Conservation (phyloP, 1,140 invertebrate genomes). For the Ceratina calcarata region DNA sequence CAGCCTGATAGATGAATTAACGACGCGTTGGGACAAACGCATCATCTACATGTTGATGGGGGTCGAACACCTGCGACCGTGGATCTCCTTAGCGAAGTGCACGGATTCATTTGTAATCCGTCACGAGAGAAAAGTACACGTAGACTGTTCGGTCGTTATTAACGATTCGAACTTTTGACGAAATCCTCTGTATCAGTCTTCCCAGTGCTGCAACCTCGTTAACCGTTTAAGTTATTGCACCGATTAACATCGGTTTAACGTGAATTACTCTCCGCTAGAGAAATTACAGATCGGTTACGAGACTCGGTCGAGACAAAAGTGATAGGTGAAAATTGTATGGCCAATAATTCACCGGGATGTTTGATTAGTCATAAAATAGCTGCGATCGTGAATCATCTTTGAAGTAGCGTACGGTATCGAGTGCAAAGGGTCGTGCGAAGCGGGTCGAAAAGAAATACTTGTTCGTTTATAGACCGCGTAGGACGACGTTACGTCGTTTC, state of each 20-base stretch:
- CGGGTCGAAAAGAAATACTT: conserved; percentile 52
- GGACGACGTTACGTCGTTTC: conserved; percentile 22
- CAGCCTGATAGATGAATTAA: conserved; percentile 48
- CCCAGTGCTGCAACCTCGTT: background rate
- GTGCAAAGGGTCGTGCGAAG: conserved; percentile 67
- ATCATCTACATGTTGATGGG: conserved; percentile 58
- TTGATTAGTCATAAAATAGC: conserved; percentile 61
- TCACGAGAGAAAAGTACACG: background rate
- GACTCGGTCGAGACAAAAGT: background rate
- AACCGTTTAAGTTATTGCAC: background rate
- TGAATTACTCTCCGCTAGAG: background rate
- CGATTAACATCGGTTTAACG: background rate
- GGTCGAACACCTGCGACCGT: conserved; percentile 32
- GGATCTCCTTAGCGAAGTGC: conserved; percentile 37
- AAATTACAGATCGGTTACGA: background rate
- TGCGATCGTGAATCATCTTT: conserved; percentile 56
- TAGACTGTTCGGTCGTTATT: background rate
- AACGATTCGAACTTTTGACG: background rate
- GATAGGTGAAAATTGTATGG: too few relatives aligned
- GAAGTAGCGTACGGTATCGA: conserved; percentile 59
- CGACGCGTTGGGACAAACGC: conserved; percentile 52
- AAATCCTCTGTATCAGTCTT: too few relatives aligned
- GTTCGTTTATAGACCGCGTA: conserved; percentile 50
- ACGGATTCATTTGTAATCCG: background rate
- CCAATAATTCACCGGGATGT: conserved; percentile 43